Conservation (phyloP, 2,797 vertebrate species). For the Mus caroli region DNA sequence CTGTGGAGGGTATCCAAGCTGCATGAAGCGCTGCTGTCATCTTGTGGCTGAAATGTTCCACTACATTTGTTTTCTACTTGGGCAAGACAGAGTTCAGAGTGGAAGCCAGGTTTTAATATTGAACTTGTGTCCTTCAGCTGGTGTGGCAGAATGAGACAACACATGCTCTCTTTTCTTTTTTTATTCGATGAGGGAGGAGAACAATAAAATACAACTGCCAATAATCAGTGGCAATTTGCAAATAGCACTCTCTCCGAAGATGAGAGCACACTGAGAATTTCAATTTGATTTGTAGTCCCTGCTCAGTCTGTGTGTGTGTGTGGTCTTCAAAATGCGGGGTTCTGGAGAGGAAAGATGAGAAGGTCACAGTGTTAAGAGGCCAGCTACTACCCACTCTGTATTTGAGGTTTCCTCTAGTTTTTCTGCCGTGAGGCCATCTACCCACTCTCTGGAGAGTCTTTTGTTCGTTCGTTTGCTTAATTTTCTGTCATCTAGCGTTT, state of each 20-base stretch:
- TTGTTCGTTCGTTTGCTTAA: not conserved
- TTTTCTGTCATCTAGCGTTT: not conserved
- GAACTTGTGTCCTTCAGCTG: not conserved
- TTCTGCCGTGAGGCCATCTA: not conserved
- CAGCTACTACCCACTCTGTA: no score
- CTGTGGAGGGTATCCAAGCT: accelerated
- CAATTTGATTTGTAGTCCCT: not conserved
- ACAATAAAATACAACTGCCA: not conserved
- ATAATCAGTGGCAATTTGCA: not conserved
- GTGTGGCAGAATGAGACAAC: not conserved
- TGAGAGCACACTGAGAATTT: constrained; percentile 4
- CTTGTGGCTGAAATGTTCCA: accelerated
- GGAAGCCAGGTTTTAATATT: not conserved
- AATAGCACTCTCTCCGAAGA: not conserved
- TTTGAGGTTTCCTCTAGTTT: not conserved
- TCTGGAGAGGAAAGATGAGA: no score
- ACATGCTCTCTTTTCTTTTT: not conserved
- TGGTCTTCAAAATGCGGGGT: not conserved
- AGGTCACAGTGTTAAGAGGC: not conserved
- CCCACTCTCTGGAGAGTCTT: not conserved
- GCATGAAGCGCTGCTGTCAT: constrained; percentile 51
- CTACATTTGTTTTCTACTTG: not conserved
- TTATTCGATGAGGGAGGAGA: not conserved
- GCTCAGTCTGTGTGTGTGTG: no score
- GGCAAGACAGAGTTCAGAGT: not conserved